These are phyloP conservation scores for Passer montanus DNA, from an alignment of 2,113 vertebrate species.

Conservation along the genomic window DNA sequence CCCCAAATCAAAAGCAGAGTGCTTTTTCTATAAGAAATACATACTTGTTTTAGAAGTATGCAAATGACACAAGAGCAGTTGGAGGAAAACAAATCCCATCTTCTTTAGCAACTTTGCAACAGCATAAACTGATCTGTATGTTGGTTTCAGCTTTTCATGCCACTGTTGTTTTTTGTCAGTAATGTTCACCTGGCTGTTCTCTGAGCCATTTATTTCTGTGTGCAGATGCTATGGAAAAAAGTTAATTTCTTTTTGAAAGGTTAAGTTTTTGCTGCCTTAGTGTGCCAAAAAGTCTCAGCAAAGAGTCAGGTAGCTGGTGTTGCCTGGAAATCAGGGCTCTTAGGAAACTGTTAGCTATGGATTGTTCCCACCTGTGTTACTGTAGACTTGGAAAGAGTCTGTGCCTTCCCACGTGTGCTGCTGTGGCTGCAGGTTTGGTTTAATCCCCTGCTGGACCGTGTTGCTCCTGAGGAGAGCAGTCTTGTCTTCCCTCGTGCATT, in stretches of 20 bases:
- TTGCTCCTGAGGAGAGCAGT: background rate
- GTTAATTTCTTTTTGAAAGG: background rate
- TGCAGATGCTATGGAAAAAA: background rate
- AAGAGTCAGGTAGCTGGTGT: background rate
- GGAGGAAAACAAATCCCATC: background rate
- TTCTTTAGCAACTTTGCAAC: background rate
- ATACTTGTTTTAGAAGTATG: background rate
- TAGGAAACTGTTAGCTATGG: background rate
- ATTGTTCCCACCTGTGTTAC: background rate
- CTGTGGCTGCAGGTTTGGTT: background rate
- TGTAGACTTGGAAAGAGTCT: background rate
- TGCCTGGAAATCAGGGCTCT: background rate
- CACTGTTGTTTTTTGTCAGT: background rate
- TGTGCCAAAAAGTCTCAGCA: background rate
- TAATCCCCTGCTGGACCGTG: accelerated
- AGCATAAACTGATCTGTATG: background rate
- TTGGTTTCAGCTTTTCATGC: background rate
- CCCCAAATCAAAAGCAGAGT: background rate
- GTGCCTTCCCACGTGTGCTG: accelerated
- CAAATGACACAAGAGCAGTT: background rate
- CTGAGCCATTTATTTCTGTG: background rate
- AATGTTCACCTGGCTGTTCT: background rate
- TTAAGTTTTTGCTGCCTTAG: background rate
- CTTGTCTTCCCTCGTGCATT: accelerated
- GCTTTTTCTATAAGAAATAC: background rate